Evolutionary conservation across 2,888 invertebrate species (phyloP).

Genomic region (Papilio demoleus): DNA sequence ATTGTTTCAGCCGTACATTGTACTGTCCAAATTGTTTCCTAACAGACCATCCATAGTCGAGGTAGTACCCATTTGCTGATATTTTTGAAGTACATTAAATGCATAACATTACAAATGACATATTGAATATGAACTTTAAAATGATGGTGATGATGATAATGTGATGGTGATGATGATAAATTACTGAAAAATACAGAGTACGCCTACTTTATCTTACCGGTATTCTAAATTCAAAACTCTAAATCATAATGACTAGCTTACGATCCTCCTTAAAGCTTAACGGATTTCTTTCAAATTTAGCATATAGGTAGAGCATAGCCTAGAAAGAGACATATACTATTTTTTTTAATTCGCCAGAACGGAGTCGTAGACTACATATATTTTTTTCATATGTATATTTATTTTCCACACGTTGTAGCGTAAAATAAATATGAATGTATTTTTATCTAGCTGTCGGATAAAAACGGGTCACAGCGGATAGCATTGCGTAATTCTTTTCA

Average conservation of each 20-base stretch:
- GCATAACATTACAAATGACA: background rate
- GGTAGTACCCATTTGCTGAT: background rate
- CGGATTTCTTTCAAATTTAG: no score
- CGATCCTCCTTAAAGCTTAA: no score
- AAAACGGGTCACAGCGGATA: background rate
- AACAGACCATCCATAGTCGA: background rate
- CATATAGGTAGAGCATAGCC: no score
- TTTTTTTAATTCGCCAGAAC: no score
- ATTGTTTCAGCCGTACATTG: conserved; percentile 28
- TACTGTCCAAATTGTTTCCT: conserved; percentile 32
- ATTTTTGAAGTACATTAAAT: background rate
- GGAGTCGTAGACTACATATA: no score
- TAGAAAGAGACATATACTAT: background rate
- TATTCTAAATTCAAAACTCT: no score
- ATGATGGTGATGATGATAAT: no score
- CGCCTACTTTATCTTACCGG: no score
- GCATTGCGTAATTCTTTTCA: conserved; percentile 2
- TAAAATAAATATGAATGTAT: conserved; percentile 8
- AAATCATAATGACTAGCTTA: no score
- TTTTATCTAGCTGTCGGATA: conserved; percentile 21
- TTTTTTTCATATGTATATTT: background rate
- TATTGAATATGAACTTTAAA: no score
- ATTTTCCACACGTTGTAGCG: background rate
- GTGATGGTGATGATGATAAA: no score
- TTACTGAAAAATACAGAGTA: no score